Evolutionary conservation across 2,888 invertebrate genomes (phyloP).

Genomic region (Vannuccia rotundouncinata): DNA sequence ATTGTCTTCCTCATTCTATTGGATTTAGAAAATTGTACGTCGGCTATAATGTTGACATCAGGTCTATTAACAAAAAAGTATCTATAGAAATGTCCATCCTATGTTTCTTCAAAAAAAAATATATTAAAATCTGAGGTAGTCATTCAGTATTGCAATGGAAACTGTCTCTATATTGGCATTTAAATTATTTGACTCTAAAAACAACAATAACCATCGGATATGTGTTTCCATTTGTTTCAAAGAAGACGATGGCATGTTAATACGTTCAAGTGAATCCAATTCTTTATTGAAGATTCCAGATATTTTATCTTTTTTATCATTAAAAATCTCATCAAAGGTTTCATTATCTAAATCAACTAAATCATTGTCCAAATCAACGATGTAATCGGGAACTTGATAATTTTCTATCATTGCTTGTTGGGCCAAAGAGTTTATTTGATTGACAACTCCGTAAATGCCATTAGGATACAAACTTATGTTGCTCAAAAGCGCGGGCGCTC

Average conservation of each 20-base stretch:
- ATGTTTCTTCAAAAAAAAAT: too few relatives aligned
- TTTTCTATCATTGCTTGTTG: constrained; percentile 15
- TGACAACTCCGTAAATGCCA: constrained; percentile 12
- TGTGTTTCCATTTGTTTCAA: constrained; percentile 29
- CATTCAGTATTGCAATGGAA: too few relatives aligned
- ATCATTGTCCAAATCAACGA: constrained; percentile 19
- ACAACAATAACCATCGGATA: constrained; percentile 9
- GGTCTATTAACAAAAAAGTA: too few relatives aligned
- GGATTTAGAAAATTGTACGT: constrained; percentile 4
- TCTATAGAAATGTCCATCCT: too few relatives aligned
- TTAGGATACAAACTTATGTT: constrained; percentile 16
- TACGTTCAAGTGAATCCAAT: neutral
- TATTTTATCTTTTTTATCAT: constrained; percentile 14
- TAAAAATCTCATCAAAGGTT: constrained; percentile 18
- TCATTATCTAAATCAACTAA: constrained; percentile 12
- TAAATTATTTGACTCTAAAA: constrained; percentile 18
- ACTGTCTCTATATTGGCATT: neutral
- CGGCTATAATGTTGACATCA: constrained; percentile 11
- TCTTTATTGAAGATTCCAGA: constrained; percentile 17
- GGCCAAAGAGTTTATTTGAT: constrained; percentile 19
- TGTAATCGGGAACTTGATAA: constrained; percentile 23
- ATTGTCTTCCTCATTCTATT: too few relatives aligned
- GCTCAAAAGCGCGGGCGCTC: constrained; percentile 2
- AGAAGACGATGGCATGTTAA: constrained; percentile 3
- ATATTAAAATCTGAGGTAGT: too few relatives aligned